Evolutionary conservation across 2,888 invertebrate genomes (phyloP), one percentile per base, ranked within the genome.

Genomic region (Odontocerum albicorne): DNA sequence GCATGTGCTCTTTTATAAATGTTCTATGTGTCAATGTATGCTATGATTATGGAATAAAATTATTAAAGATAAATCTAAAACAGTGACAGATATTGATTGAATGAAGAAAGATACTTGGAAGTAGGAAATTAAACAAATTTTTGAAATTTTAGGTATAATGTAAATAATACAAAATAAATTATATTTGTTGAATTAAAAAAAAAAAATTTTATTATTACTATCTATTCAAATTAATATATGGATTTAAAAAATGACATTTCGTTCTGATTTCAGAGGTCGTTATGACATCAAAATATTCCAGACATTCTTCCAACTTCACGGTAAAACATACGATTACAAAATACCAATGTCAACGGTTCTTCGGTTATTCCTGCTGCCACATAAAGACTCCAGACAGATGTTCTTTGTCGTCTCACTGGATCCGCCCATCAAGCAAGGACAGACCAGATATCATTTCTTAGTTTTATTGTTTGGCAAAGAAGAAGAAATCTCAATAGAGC

Each of bases 321-420:
- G 96, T 66, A 99, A 99, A 83, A 98, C 99, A 0, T 99, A 97
- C 68, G 99, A 99, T 77, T 99, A 99, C 80, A 99, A 99, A 77
- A 98, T 99, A 64, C 97, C 98, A 0, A 92, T 96, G 86, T 92
- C 93, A 1, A 96, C 97, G 0, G 96, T 99, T 2, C 77, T 97
- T 12, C 85, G 99, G 4, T 74, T 99, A 12, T 99, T 99, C 70
- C 77, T 98, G 22, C 75, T 99, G 46, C 98, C 98, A 0, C 98
- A 99, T 70, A 96, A 95, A 69, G 98, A 99, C 71, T 90, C 88
- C n/a, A 79, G 98, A 1, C 98, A 98, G 72, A 96, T 96, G 86
- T 99, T 94, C 75, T 98, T 98, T 70, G 97, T 99, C 36, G 91
- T 97, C 49, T 95, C 96, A 47, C 78, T 99, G 64, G 98, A 99